Evolutionary conservation across 92 coral and sea anemone genomes (phyloP), one percentile per base, ranked within the genome.

Genomic region (Palythoa grandiflora): DNA sequence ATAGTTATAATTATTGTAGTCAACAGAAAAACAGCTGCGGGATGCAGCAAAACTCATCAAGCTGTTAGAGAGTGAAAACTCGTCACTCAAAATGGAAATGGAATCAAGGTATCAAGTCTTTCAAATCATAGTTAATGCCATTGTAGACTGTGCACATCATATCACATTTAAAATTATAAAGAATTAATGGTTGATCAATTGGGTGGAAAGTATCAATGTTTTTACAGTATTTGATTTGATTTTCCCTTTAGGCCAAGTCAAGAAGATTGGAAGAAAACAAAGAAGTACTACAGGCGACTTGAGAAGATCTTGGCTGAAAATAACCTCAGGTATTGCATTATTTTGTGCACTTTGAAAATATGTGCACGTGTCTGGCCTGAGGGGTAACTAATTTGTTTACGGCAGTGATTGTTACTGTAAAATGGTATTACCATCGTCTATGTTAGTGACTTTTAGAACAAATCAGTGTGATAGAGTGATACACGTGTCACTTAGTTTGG

Each of bases 51-150:
- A 95, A 90, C 83, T 97, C 75, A 90, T 97, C 83, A 93, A 92
- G 83, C 94, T 97, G 40, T 87, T 97, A 50, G 99, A 97, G 88
- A 94, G 90, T 88, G 99, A 97, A 77, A 97, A 97, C 90, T 93
- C 96, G 13, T 91, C 96, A 73, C 80, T 97, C 79, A 97, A 97
- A 87, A 75, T 96, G 92, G 99, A 97, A 87, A 89, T 97, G n/a
- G 92, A 95, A 84, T 83, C 94, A 75, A 97, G 99, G 99, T 97
- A 44, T 1, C 52, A 19, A 84, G 2, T 44, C 7, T 63, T 59
- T 59, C 11, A n/a, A n/a, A 16, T 63, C 28, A 2, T 16, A 16
- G 20, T 14, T 59, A 59, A 53, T 15, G 14, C 9, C 60, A 44
- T 44, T 44, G 6, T 44, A 44, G 48, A 44, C 6, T 44, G 48